These are phyloP conservation scores for Timema podura DNA, from an alignment of 2,888 invertebrate genomes.

Conservation along the genomic window DNA sequence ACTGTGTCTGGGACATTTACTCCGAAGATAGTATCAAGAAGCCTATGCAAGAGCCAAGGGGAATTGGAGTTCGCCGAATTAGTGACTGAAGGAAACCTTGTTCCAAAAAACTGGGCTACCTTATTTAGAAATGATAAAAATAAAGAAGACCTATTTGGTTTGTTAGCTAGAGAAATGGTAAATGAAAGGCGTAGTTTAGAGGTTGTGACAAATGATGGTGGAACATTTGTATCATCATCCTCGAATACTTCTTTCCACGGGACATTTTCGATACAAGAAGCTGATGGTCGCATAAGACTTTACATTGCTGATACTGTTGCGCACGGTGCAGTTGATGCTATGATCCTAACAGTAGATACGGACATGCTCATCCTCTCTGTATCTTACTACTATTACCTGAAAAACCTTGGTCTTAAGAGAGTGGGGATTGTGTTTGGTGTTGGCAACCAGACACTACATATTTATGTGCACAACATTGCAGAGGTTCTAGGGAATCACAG, in stretches of 20 bases:
- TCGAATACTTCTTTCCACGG: not conserved
- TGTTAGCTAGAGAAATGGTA: not conserved
- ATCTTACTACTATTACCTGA: conserved; percentile 6
- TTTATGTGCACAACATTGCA: not conserved
- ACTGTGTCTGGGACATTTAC: not conserved
- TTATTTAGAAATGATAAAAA: not conserved
- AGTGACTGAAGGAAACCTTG: conserved; percentile 5
- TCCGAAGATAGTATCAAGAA: not conserved
- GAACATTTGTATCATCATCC: not conserved
- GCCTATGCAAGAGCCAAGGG: not conserved
- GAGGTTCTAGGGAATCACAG: not conserved
- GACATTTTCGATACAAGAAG: not conserved
- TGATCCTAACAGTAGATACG: not conserved
- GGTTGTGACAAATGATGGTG: not conserved
- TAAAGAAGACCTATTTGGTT: conserved; percentile 3
- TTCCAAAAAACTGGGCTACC: conserved; percentile 5
- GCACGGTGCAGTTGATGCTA: not conserved
- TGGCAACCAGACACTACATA: not conserved
- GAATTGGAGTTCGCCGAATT: not conserved
- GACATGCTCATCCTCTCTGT: not conserved
- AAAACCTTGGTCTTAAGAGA: not conserved
- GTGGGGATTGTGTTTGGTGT: not conserved
- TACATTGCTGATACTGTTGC: not conserved
- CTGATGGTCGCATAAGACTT: conserved; percentile 1
- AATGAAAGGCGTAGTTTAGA: not conserved